These are phyloP conservation scores for Scomberomorus guttatus DNA, from an alignment of 2,797 vertebrate species.

Conservation along the genomic window DNA sequence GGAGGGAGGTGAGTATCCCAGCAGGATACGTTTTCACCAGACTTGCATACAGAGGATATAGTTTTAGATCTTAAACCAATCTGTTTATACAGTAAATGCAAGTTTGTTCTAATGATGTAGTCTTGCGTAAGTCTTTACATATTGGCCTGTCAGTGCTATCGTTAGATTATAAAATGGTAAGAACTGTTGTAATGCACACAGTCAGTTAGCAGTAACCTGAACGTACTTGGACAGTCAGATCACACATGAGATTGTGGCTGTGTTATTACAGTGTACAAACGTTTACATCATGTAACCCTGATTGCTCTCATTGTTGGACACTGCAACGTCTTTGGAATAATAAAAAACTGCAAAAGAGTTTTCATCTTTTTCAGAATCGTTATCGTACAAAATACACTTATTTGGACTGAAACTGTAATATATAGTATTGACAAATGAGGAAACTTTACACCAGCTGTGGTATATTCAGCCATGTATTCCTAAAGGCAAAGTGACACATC, in stretches of 20 bases:
- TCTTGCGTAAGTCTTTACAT: constrained; percentile 12
- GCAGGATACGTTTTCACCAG: constrained; percentile 52
- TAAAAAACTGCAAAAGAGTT: not conserved
- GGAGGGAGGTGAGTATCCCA: constrained; percentile 56
- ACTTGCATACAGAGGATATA: constrained; percentile 42
- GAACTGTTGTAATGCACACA: not conserved
- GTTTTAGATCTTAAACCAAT: constrained; percentile 51
- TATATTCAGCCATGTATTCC: not conserved
- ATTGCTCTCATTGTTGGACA: not conserved
- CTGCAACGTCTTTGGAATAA: not conserved
- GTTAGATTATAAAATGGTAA: not conserved
- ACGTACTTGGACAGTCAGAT: not conserved
- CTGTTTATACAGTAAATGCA: constrained; percentile 40
- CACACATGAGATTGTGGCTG: not conserved
- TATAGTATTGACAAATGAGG: not conserved
- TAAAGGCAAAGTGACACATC: not conserved
- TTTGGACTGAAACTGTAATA: not conserved
- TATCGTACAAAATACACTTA: too few species aligned
- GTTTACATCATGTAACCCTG: not conserved
- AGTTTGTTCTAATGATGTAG: constrained; percentile 35
- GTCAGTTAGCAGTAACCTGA: not conserved
- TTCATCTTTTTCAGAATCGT: too few species aligned
- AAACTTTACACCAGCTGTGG: not conserved
- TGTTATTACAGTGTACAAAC: not conserved
- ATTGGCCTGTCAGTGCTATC: not conserved